These are phyloP conservation scores for Pomatorhinus ruficollis DNA, from an alignment of 2,113 vertebrate species.

Conservation along the genomic window DNA sequence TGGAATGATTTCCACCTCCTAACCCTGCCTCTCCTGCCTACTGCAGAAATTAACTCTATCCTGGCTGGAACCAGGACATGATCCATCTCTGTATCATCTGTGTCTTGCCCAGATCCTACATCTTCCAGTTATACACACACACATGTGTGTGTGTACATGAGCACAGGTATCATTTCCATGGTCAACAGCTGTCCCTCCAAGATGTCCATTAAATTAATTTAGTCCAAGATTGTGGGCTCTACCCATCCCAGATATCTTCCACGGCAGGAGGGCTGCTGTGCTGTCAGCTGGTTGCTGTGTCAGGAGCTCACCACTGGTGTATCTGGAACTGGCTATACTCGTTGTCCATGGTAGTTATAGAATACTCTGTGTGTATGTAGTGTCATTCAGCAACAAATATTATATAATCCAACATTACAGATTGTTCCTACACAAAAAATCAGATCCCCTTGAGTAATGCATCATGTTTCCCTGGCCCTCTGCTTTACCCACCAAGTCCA, in stretches of 20 bases:
- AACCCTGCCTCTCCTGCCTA: neutral
- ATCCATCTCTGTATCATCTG: neutral
- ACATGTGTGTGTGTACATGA: fast-evolving
- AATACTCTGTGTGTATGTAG: neutral
- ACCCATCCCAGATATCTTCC: neutral
- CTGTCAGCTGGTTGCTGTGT: neutral
- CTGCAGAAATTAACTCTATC: neutral
- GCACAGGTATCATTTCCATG: too few species aligned
- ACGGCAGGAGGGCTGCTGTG: neutral
- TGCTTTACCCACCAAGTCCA: neutral
- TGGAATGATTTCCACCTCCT: neutral
- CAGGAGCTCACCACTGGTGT: neutral
- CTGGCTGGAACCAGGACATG: neutral
- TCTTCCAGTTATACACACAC: too few species aligned
- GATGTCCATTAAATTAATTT: neutral
- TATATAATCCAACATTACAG: neutral
- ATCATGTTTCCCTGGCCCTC: neutral
- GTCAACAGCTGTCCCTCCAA: neutral
- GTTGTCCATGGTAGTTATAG: too few species aligned
- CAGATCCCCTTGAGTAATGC: neutral
- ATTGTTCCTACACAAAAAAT: neutral
- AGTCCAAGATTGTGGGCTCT: neutral
- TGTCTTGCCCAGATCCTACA: neutral
- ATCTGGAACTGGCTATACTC: neutral
- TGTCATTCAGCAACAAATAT: neutral